These are phyloP conservation scores for Hystrix cristata DNA, from an alignment of 2,113 vertebrate species.

Conservation along the genomic window DNA sequence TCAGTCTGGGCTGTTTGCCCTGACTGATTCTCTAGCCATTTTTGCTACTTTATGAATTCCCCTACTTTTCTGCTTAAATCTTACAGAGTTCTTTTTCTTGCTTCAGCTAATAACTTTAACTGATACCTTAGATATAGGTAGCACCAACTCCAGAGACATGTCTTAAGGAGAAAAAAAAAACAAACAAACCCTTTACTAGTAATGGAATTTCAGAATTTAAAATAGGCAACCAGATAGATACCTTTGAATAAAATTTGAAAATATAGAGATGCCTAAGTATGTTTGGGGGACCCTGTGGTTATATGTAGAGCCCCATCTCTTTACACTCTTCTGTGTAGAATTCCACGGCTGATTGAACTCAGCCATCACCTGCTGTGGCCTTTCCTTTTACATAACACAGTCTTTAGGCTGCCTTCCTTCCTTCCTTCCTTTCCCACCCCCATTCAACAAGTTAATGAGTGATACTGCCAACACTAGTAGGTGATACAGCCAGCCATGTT, in stretches of 20 bases:
- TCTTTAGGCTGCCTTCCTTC: neutral
- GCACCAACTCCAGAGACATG: neutral
- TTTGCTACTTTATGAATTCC: neutral
- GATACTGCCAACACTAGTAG: neutral
- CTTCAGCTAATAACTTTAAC: conserved; percentile 18
- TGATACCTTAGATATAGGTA: neutral
- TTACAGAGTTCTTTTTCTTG: neutral
- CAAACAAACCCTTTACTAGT: neutral
- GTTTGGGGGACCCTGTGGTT: neutral
- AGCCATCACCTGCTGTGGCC: neutral
- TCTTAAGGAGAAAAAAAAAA: neutral
- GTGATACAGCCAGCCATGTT: neutral
- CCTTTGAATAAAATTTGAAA: conserved; percentile 5
- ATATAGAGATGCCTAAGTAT: neutral
- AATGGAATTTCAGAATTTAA: neutral
- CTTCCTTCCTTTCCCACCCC: neutral
- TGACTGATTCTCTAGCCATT: neutral
- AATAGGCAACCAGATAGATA: neutral
- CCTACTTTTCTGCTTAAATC: neutral
- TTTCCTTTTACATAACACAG: neutral
- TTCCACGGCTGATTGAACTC: neutral
- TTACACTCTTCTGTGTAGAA: neutral
- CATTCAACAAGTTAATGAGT: neutral
- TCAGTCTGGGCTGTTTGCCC: neutral
- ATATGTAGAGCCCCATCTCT: neutral